Conservation (phyloP, 2,113 vertebrate genomes). For the Ptyas mucosa region DNA sequence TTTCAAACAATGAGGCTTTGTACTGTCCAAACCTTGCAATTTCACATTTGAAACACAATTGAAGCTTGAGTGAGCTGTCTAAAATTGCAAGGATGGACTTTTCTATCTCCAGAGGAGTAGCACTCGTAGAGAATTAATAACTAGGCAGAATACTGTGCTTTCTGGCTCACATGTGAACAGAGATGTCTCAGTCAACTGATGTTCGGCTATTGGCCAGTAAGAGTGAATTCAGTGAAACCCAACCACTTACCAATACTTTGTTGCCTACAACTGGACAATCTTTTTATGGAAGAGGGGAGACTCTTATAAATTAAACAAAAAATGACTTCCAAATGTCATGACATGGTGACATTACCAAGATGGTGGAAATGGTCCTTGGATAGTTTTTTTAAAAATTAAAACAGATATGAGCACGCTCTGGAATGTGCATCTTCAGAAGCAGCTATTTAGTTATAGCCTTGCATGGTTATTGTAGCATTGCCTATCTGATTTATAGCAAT, state of each 20-base stretch:
- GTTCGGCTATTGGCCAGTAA: not conserved
- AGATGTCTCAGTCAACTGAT: not conserved
- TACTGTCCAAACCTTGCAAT: not conserved
- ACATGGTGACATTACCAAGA: not conserved
- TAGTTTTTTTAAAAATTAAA: not conserved
- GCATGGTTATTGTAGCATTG: conserved; percentile 56
- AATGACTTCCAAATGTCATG: not conserved
- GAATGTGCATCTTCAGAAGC: conserved; percentile 21
- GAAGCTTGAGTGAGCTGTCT: not conserved
- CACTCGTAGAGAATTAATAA: not conserved
- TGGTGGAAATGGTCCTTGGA: not conserved
- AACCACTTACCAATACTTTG: not conserved
- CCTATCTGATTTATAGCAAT: conserved; percentile 21
- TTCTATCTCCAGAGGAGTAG: not conserved
- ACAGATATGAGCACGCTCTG: not conserved
- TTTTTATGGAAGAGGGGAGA: not conserved
- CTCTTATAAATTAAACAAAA: not conserved
- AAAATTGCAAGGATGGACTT: not conserved
- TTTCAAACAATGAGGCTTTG: not conserved
- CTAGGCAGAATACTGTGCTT: not conserved
- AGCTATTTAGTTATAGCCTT: conserved; percentile 35
- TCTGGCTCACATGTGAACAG: not conserved
- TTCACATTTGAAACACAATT: not conserved
- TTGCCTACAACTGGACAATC: not conserved
- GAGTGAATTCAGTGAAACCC: not conserved